phyloP scores from a whole-genome alignment of 2,888 invertebrate species.

The Lamproptera curius region DNA sequence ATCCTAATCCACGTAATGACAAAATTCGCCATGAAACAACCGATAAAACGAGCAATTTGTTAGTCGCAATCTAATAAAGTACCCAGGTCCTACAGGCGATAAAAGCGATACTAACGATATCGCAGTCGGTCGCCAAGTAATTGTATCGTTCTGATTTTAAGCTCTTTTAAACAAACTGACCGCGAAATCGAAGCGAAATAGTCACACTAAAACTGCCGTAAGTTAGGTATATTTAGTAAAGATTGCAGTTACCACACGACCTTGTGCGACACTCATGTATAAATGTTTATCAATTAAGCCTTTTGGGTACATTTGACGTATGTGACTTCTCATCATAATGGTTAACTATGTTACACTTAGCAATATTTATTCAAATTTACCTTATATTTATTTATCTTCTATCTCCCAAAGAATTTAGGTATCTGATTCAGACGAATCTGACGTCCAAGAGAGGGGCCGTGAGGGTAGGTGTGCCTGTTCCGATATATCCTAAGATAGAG shows the following conservation, averaged over 20 bases:
- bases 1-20: neutral
- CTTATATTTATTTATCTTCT: too few relatives aligned
- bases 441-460: too few relatives aligned
- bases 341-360: too few relatives aligned
- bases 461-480: too few relatives aligned
- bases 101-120: constrained; percentile 29
- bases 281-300: too few relatives aligned
- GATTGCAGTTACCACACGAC: constrained; percentile 66
- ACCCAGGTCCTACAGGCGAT: constrained; percentile 22
- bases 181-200: constrained; percentile 56
- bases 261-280: constrained; percentile 55
- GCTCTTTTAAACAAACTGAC: constrained; percentile 50
- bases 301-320: too few relatives aligned
- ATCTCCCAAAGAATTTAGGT: too few relatives aligned
- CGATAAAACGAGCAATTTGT: too few relatives aligned
- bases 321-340: too few relatives aligned
- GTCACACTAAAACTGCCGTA: constrained; percentile 34
- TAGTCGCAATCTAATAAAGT: constrained; percentile 24
- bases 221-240: constrained; percentile 45
- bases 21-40: neutral
- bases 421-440: too few relatives aligned
- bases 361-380: too few relatives aligned
- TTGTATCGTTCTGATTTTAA: constrained; percentile 64
- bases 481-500: too few relatives aligned
- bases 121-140: constrained; percentile 40